Base-by-base conservation (phyloP, 1,140 invertebrate genomes). In the Dinothrombium tinctorium region DNA sequence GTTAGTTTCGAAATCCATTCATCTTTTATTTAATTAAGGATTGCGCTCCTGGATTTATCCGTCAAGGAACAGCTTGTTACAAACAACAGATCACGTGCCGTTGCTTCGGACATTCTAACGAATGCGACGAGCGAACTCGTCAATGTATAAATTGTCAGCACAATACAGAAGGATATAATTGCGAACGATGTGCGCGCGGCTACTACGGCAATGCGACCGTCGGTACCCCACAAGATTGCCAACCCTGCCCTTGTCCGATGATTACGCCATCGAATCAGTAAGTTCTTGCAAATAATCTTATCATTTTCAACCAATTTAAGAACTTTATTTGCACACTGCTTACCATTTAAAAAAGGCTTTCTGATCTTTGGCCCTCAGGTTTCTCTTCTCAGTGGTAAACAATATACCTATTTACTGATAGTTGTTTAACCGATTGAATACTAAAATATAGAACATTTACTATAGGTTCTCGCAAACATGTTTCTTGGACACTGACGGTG, bases 31-130 rank as follows among this genome's bases (percentile, higher is more conserved):
- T 9, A 21, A 11, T 25, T 26, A 78, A 90, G 59, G 69, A 73
- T 56, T 87, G 82, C 59, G 71, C 73, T 11, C 62, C 73, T 36
- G 86, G 87, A 37, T 92, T 73, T 56, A 64, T 65, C 15, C 71
- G 82, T 42, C 68, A 76, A 14, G 17, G 20, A 12, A 29, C 26
- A 9, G 22, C 15, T 12, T 40, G 28, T 32, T 9, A 20, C 5
- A 14, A 15, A 23, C 29, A 21, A 21, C 21, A 15, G 7, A 57
- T 50, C 7, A 25, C 45, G 7, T 54, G 53, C 23, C 41, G 49
- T 25, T 55, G 53, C 26, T 45, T 55, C 45, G 49, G 49, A 15
- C 50, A 55, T 41, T 55, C 53, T 19, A 41, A 46, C 36, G 32
- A 45, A 33, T 55, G 53, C 38, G 50, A 51, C 45, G 43, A 42